Evolutionary conservation across 2,113 vertebrate genomes (phyloP).

Genomic region (Halichoeres trimaculatus): DNA sequence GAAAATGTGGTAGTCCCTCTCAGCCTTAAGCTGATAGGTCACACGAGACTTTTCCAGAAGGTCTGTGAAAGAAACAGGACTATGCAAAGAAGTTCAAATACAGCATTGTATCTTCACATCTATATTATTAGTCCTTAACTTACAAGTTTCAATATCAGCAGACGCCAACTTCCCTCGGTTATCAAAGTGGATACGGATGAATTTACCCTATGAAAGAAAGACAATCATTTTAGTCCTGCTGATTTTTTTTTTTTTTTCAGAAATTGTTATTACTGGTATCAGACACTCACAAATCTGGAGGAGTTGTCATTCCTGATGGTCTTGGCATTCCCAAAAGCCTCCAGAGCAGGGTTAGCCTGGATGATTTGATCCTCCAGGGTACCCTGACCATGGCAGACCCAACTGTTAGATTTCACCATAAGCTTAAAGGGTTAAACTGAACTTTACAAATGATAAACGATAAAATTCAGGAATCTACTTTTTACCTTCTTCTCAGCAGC

Average conservation of each 20-base stretch:
- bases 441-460: neutral
- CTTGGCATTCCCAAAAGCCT: conserved; percentile 92
- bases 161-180: conserved; percentile 91
- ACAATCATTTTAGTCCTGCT: neutral
- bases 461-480: too few species aligned
- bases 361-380: conserved; percentile 91
- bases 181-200: conserved; percentile 95
- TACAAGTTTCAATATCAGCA: conserved; percentile 95
- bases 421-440: too few species aligned
- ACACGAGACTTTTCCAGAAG: conserved; percentile 96
- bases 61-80: conserved; percentile 75
- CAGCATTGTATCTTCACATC: neutral
- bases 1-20: conserved; percentile 96
- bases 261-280: neutral
- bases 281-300: conserved; percentile 87
- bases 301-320: conserved; percentile 94
- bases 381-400: conserved; percentile 74
- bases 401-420: neutral
- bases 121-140: conserved; percentile 52
- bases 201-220: conserved; percentile 88
- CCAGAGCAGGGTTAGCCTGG: conserved; percentile 89
- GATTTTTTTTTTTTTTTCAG: neutral
- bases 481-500: conserved; percentile 87
- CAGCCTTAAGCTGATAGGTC: conserved; percentile 92
- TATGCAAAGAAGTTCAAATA: neutral